Conservation (phyloP, 1,140 invertebrate species). For the Polypedilum vanderplanki region DNA sequence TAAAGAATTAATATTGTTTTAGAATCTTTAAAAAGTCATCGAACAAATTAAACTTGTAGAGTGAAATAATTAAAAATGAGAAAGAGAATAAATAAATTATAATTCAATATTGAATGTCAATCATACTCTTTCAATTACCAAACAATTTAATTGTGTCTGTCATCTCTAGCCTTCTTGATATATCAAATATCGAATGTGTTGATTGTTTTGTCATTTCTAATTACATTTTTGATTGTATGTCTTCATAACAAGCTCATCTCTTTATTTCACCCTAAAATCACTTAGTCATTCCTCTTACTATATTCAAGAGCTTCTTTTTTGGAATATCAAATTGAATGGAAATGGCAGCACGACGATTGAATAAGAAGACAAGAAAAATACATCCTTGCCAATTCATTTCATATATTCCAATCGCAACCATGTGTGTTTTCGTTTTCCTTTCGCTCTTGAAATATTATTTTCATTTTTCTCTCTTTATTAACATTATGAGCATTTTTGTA, state of each 20-base stretch:
- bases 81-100: too few relatives aligned
- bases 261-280: neutral
- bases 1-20: too few relatives aligned
- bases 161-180: too few relatives aligned
- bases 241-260: neutral
- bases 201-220: constrained; percentile 14
- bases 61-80: too few relatives aligned
- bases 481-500: neutral
- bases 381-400: neutral
- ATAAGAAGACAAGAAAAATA: neutral
- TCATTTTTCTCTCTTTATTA: neutral
- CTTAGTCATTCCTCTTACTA: neutral
- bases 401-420: neutral
- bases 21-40: too few relatives aligned
- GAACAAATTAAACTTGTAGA: too few relatives aligned
- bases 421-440: neutral
- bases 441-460: neutral
- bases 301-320: too few relatives aligned
- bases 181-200: neutral
- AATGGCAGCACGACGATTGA: neutral
- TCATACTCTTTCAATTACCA: too few relatives aligned
- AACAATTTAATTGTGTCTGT: neutral
- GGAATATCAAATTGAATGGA: neutral
- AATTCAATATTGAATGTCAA: too few relatives aligned
- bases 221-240: neutral